phyloP scores from a whole-genome alignment of 2,797 vertebrate genomes.

The Simalia tracyae region DNA sequence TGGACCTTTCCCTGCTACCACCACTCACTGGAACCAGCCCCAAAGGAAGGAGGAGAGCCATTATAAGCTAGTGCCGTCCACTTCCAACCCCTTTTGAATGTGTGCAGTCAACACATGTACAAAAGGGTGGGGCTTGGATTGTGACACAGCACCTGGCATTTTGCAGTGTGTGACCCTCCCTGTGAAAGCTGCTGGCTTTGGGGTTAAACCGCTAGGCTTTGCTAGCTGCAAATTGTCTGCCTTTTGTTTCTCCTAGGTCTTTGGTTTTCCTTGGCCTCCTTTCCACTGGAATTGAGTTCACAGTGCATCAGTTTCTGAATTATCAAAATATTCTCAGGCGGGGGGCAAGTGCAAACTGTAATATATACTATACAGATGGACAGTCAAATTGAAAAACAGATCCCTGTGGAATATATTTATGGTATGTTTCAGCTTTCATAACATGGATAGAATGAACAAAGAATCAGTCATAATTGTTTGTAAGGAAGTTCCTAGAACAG shows the following conservation, averaged over 20 bases:
- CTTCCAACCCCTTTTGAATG: neutral
- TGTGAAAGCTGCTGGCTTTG: neutral
- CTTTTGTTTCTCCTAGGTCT: neutral
- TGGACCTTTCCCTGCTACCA: neutral
- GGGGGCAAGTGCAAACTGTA: constrained; percentile 7
- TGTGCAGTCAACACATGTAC: neutral
- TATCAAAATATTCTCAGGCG: neutral
- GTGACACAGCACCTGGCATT: neutral
- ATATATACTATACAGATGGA: neutral
- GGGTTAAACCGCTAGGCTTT: neutral
- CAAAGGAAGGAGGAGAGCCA: neutral
- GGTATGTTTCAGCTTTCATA: constrained; percentile 31
- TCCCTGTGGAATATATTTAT: constrained; percentile 22
- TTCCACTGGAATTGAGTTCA: neutral
- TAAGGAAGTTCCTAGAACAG: constrained; percentile 42
- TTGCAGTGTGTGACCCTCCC: neutral
- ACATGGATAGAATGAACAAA: constrained; percentile 36
- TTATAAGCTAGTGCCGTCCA: neutral
- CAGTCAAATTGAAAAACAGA: neutral
- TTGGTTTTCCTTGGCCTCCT: neutral
- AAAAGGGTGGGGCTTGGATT: neutral
- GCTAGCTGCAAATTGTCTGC: neutral
- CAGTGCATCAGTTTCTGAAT: neutral
- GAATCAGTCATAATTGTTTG: constrained; percentile 48
- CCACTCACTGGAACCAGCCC: neutral